phyloP scores from a whole-genome alignment of 2,113 vertebrate genomes.

The Campylomormyrus numenius region DNA sequence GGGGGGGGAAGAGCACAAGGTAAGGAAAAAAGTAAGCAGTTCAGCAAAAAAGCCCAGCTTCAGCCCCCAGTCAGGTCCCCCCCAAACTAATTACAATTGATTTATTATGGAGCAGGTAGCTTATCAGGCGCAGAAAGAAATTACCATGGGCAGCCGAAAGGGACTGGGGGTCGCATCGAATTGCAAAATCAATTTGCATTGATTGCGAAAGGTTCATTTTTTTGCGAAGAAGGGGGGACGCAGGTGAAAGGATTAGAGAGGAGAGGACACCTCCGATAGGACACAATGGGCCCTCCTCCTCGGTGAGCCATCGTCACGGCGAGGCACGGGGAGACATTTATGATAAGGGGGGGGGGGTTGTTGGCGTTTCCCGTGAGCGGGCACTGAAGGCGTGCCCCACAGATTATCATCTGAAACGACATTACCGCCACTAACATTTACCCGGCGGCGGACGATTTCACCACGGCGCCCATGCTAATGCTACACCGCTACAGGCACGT shows the following conservation, averaged over 20 bases:
- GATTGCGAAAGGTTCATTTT: conserved; percentile 97
- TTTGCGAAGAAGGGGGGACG: conserved; percentile 64
- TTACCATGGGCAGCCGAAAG: conserved; percentile 82
- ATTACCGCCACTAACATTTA: neutral
- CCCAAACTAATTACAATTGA: conserved; percentile 98
- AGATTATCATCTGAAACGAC: neutral
- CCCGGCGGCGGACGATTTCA: neutral
- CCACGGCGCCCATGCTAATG: neutral
- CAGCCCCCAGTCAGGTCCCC: conserved; percentile 54
- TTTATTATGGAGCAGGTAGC: conserved; percentile 95
- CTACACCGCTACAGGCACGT: neutral
- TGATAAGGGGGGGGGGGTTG: neutral
- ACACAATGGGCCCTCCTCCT: conserved; percentile 56
- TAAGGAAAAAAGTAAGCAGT: conserved; percentile 71
- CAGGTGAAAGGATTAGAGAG: conserved; percentile 88
- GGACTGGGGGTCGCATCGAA: conserved; percentile 89
- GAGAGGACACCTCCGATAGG: conserved; percentile 81
- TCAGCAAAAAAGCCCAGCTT: conserved; percentile 71
- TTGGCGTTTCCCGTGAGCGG: neutral
- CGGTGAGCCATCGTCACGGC: neutral
- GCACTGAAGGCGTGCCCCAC: neutral
- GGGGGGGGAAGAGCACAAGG: neutral
- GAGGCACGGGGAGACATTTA: neutral
- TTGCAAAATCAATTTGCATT: conserved; percentile 99
- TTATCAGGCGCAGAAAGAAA: conserved; percentile 95